Conservation (phyloP, 2,888 invertebrate species). For the Gnatocerus cornutus region DNA sequence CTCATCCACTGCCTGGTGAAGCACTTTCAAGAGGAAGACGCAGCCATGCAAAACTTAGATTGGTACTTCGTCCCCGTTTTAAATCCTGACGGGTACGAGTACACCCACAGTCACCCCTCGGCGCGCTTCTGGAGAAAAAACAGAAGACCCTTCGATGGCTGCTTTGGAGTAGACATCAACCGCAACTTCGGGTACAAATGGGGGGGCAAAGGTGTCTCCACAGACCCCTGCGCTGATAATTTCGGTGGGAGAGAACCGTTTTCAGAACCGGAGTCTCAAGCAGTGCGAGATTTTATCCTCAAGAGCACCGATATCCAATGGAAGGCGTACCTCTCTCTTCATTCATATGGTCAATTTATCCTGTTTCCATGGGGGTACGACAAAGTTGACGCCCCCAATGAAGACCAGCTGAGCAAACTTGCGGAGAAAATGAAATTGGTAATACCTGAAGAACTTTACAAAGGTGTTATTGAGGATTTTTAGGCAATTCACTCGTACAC, state of each 20-base stretch:
- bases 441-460: no score
- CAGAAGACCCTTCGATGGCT: slow-evolving; percentile 75
- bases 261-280: slow-evolving; percentile 35
- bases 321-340: slow-evolving; percentile 61
- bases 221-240: slow-evolving; percentile 15
- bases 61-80: slow-evolving; percentile 86
- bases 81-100: slow-evolving; percentile 93
- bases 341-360: slow-evolving; percentile 85
- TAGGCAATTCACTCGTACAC: no score
- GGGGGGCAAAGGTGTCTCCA: slow-evolving; percentile 15
- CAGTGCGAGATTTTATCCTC: slow-evolving; percentile 24
- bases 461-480: no score
- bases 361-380: slow-evolving; percentile 82
- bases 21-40: slow-evolving; percentile 78
- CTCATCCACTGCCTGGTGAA: slow-evolving; percentile 82
- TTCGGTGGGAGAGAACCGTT: slow-evolving; percentile 33
- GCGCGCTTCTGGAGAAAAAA: slow-evolving; percentile 92
- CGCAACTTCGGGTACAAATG: slow-evolving; percentile 81
- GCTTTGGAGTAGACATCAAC: slow-evolving; percentile 87
- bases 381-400: no score
- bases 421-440: no score
- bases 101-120: slow-evolving; percentile 78
- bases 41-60: slow-evolving; percentile 87
- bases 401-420: no score
- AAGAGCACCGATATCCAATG: slow-evolving; percentile 8